Conservation (phyloP, 2,797 vertebrate species). For the Coccyzus lansbergi region DNA sequence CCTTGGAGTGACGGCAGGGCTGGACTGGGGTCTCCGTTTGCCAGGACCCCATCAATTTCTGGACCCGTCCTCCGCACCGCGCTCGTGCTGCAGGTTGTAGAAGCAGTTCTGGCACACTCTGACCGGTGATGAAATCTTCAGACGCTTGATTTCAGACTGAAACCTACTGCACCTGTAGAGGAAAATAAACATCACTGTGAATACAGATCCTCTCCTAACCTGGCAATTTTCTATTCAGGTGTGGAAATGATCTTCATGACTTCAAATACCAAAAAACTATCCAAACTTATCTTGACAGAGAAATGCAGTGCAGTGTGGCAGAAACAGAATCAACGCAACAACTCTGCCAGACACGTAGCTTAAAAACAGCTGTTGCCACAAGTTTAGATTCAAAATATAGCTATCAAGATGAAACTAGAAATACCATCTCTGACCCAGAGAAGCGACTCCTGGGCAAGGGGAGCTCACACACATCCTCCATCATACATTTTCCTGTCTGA, state of each 20-base stretch:
- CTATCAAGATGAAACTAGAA: not conserved
- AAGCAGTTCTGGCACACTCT: slow-evolving; percentile 99
- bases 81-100: slow-evolving; percentile 95
- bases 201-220: not conserved
- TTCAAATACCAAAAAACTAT: not conserved
- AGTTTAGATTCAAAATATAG: not conserved
- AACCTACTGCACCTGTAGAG: slow-evolving; percentile 93
- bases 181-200: not conserved
- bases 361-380: not conserved
- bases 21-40: not conserved
- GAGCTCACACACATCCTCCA: not conserved
- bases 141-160: slow-evolving; percentile 96
- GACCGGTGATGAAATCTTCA: slow-evolving; percentile 97
- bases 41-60: slow-evolving; percentile 80
- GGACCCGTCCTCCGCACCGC: slow-evolving; percentile 85
- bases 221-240: not conserved
- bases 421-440: not conserved
- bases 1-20: not conserved
- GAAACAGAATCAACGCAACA: not conserved
- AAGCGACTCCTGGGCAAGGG: not conserved
- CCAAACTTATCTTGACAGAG: not conserved
- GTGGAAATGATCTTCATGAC: not conserved
- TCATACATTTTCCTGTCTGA: not conserved
- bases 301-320: not conserved
- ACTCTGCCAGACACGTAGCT: not conserved